A percentile compares a stretch with the other conserved stretches of the same genome.
These are phyloP conservation scores for Sicus ferrugineus DNA, from an alignment of 2,888 invertebrate species.

Conservation along the genomic window DNA sequence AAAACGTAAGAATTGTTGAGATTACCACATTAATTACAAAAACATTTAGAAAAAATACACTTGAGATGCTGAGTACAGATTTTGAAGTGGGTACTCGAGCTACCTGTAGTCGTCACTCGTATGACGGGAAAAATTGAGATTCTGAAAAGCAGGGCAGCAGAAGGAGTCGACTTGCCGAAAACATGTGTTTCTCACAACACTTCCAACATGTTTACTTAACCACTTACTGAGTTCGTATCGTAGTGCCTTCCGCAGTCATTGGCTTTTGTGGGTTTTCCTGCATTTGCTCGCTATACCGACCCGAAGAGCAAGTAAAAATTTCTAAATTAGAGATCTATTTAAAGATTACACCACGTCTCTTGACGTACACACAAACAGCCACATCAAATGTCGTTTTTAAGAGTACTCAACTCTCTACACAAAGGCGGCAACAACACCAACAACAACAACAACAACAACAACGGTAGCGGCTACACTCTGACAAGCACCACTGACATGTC, in stretches of 20 bases:
- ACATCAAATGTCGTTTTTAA: too few species aligned
- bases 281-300: too few species aligned
- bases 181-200: too few species aligned
- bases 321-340: constrained; percentile 11
- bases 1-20: not conserved
- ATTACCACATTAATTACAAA: constrained; percentile 15
- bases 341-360: constrained; percentile 6
- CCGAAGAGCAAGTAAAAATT: too few species aligned
- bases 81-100: too few species aligned
- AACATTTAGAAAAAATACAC: not conserved
- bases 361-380: too few species aligned
- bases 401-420: not conserved
- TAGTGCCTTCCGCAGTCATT: not conserved
- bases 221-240: not conserved
- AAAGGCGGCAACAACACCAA: too few species aligned
- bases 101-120: not conserved
- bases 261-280: too few species aligned
- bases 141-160: not conserved
- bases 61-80: not conserved
- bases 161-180: not conserved
- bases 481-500: constrained; percentile 14
- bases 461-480: too few species aligned
- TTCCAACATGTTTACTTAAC: too few species aligned
- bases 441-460: not conserved
- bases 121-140: not conserved